phyloP scores from a whole-genome alignment of 2,797 vertebrate genomes.

The Anguilla marmorata region DNA sequence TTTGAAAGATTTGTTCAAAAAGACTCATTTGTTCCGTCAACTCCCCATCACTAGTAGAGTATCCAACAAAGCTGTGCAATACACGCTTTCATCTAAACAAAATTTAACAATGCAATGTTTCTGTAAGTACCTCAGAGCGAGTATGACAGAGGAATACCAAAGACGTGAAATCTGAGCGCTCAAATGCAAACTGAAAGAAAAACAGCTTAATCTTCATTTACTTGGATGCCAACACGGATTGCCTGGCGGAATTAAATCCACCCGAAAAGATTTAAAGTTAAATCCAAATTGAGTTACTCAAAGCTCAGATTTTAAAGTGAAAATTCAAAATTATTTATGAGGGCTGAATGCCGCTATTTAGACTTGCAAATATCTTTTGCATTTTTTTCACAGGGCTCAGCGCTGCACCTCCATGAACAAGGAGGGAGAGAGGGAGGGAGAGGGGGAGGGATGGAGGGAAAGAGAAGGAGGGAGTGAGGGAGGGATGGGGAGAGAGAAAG shows the following conservation, averaged over 20 bases:
- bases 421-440: not conserved
- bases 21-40: not conserved
- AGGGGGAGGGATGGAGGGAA: not conserved
- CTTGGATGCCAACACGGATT: constrained; percentile 19
- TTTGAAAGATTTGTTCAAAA: not conserved
- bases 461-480: not conserved
- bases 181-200: constrained; percentile 1
- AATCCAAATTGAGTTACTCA: constrained; percentile 25
- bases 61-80: not conserved
- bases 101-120: constrained; percentile 2
- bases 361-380: constrained; percentile 27
- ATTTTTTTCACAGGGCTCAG: constrained; percentile 18
- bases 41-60: not conserved
- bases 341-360: constrained; percentile 27
- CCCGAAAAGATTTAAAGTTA: constrained; percentile 24
- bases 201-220: constrained; percentile 7
- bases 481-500: not conserved
- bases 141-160: not conserved
- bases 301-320: not conserved
- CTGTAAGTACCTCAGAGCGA: constrained; percentile 24
- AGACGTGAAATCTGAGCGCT: not conserved
- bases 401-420: not conserved
- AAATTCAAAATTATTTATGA: constrained; percentile 27
- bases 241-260: constrained; percentile 14
- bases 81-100: not conserved